Percentiles rank a stretch among this genome's conserved stretches.
These are phyloP conservation scores for Penaeus vannamei DNA, from an alignment of 1,140 invertebrate species.

Conservation along the genomic window DNA sequence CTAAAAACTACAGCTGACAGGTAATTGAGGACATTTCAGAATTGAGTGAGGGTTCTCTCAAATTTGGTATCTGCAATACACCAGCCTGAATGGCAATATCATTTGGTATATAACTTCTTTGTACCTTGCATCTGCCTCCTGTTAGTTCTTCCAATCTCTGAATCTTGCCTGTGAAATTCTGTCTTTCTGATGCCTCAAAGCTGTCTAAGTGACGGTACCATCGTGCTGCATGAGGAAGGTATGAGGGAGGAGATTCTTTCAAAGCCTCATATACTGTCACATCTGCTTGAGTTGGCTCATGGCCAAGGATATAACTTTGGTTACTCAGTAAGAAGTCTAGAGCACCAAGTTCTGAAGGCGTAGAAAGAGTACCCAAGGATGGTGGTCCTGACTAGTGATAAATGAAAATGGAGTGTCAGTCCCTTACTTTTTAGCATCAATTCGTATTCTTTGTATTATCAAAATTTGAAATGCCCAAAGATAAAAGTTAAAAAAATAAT, in stretches of 20 bases:
- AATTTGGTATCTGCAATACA: not conserved
- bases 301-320: constrained; percentile 48
- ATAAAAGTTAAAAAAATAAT: too few species aligned
- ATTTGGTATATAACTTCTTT: not conserved
- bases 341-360: constrained; percentile 44
- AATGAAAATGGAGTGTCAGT: not conserved
- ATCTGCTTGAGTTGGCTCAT: constrained; percentile 46
- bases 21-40: not conserved
- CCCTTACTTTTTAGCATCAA: not conserved
- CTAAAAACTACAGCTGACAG: not conserved
- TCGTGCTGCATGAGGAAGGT: constrained; percentile 42
- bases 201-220: constrained; percentile 56
- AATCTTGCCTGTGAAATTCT: constrained; percentile 39
- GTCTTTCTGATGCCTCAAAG: constrained; percentile 38
- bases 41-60: not conserved
- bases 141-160: constrained; percentile 42
- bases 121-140: constrained; percentile 43
- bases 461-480: too few species aligned
- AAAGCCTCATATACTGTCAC: constrained; percentile 37
- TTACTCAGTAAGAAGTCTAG: constrained; percentile 45
- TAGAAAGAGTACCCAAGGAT: constrained; percentile 40
- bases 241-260: constrained; percentile 27
- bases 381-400: constrained; percentile 41
- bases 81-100: not conserved
- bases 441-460: too few species aligned